A percentile compares a stretch with the other conserved stretches of the same genome.
phyloP scores from a whole-genome alignment of 1,140 invertebrate species.

The Streblospio benedicti region DNA sequence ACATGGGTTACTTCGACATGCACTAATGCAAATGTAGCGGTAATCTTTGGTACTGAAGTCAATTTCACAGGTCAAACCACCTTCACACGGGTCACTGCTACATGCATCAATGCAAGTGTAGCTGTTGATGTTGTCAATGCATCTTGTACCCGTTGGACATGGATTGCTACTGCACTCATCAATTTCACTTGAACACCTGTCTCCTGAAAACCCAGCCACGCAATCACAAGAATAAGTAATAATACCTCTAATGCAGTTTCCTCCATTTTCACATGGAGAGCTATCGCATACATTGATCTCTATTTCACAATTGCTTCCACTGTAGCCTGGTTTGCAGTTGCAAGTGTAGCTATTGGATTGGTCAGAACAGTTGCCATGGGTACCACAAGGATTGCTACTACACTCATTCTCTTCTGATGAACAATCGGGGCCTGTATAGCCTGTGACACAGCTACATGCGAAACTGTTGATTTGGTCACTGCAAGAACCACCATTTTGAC shows the following conservation, averaged over 20 bases:
- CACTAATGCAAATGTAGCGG: too few relatives aligned
- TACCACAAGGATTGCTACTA: conserved; percentile 37
- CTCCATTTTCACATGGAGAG: conserved; percentile 22
- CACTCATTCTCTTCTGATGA: neutral
- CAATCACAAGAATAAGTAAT: conserved; percentile 14
- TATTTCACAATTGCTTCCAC: conserved; percentile 64
- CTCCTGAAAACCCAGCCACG: conserved; percentile 4
- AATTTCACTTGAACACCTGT: conserved; percentile 1
- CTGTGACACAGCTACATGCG: conserved; percentile 59
- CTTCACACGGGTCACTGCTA: too few relatives aligned
- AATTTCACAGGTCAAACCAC: too few relatives aligned
- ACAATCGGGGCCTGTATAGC: conserved; percentile 11
- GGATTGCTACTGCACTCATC: conserved; percentile 56
- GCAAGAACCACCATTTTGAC: conserved; percentile 82
- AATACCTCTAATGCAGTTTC: conserved; percentile 13
- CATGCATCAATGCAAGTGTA: too few relatives aligned
- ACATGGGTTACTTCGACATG: too few relatives aligned
- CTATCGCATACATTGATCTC: conserved; percentile 84
- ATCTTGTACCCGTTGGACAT: conserved; percentile 81
- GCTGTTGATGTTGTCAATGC: conserved; percentile 70
- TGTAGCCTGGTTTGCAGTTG: conserved; percentile 60
- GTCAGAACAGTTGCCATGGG: conserved; percentile 37
- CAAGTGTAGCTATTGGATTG: conserved; percentile 33
- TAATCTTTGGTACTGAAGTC: too few relatives aligned
- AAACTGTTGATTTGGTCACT: conserved; percentile 31